Percentiles rank a stretch among this genome's conserved stretches.
Conservation (phyloP, 1,140 invertebrate genomes). For the Drosophila miranda region DNA sequence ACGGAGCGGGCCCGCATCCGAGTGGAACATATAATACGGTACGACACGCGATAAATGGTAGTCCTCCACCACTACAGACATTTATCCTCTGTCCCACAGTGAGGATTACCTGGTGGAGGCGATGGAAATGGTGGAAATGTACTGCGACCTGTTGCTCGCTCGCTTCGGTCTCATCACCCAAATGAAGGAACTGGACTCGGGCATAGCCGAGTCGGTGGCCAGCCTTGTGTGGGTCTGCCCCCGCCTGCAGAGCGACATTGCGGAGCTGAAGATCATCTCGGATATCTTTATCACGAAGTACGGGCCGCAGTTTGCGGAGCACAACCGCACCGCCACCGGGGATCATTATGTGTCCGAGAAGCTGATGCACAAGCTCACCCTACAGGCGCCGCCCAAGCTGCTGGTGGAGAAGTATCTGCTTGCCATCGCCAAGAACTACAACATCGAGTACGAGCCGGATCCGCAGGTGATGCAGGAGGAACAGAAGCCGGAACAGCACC, state of each 20-base stretch:
- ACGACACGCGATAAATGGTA: neutral
- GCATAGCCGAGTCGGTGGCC: constrained; percentile 97
- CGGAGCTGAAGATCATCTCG: constrained; percentile 89
- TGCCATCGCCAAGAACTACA: constrained; percentile 98
- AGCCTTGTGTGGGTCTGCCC: constrained; percentile 98
- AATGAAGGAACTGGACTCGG: constrained; percentile 98
- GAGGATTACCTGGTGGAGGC: constrained; percentile 99
- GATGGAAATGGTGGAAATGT: constrained; percentile 99
- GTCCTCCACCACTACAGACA: neutral
- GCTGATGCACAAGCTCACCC: constrained; percentile 96
- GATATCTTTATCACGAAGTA: constrained; percentile 96
- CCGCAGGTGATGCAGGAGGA: constrained; percentile 94
- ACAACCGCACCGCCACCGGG: constrained; percentile 92
- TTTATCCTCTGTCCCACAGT: constrained; percentile 80
- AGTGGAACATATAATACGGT: constrained; percentile 98
- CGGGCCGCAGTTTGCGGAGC: constrained; percentile 95
- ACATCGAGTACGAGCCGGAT: constrained; percentile 96
- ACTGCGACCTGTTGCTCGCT: constrained; percentile 98
- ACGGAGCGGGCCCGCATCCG: constrained; percentile 96
- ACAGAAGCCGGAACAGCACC: constrained; percentile 86
- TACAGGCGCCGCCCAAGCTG: constrained; percentile 97
- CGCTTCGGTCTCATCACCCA: constrained; percentile 98
- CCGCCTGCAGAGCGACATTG: constrained; percentile 91
- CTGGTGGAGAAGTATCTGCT: constrained; percentile 97
- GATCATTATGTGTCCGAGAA: constrained; percentile 92